Evolutionary conservation across 2,888 invertebrate species (phyloP).

Genomic region (Chymomyza procnemis): DNA sequence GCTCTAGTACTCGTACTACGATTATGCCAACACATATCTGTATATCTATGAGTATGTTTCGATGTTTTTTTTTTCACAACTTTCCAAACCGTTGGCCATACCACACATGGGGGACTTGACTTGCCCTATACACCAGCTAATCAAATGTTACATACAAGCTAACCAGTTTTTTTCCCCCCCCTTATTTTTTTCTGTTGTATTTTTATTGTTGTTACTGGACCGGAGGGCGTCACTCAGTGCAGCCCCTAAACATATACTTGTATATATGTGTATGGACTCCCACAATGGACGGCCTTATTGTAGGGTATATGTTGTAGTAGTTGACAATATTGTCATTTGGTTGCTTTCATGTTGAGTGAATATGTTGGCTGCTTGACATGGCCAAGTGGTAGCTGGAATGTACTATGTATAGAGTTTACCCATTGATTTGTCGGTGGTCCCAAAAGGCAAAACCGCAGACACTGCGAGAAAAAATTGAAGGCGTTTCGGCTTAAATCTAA

Average conservation of each 20-base stretch:
- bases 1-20: background rate
- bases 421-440: conserved; percentile 55
- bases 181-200: conserved; percentile 11
- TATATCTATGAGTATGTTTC: background rate
- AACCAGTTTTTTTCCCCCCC: conserved; percentile 7
- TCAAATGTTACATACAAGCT: conserved; percentile 65
- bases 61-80: background rate
- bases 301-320: conserved; percentile 27
- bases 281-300: background rate
- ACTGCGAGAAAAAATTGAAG: background rate
- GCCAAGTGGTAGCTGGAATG: conserved; percentile 27
- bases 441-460: background rate
- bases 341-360: conserved; percentile 48
- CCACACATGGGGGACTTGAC: conserved; percentile 3
- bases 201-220: conserved; percentile 56
- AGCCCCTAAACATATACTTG: background rate
- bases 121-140: conserved; percentile 52
- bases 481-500: background rate
- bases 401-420: conserved; percentile 20
- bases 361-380: background rate
- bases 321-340: conserved; percentile 59
- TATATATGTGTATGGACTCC: background rate
- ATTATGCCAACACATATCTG: background rate
- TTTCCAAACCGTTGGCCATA: conserved; percentile 3
- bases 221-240: background rate